phyloP scores from a whole-genome alignment of 2,888 invertebrate species.

The Camptogramma bilineatum region DNA sequence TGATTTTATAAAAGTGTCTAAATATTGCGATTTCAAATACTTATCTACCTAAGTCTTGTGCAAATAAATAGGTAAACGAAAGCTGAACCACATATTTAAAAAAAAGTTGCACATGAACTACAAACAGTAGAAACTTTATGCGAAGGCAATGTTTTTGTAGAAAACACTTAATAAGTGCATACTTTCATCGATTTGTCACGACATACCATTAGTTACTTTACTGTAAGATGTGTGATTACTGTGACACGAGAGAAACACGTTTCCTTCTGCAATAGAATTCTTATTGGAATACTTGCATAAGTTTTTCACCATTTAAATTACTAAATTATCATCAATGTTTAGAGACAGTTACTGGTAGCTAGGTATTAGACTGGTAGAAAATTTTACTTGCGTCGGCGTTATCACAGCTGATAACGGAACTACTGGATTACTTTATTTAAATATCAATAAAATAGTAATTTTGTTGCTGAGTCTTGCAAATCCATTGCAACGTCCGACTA shows the following conservation, averaged over 20 bases:
- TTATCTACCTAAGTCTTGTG: no score
- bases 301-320: constrained; percentile 17
- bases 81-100: background rate
- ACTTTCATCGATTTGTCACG: constrained; percentile 18
- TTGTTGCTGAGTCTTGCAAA: no score
- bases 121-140: background rate
- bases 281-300: background rate
- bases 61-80: background rate
- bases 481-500: no score
- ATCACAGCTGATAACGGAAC: constrained; percentile 16
- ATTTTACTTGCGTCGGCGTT: constrained; percentile 33
- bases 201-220: constrained; percentile 12
- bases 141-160: constrained; percentile 4
- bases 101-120: background rate
- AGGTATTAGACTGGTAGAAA: constrained; percentile 40
- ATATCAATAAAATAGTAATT: no score
- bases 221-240: constrained; percentile 2
- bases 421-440: background rate
- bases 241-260: background rate
- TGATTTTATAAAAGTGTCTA: no score
- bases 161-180: constrained; percentile 7
- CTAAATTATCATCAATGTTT: constrained; percentile 40
- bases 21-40: no score
- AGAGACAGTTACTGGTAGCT: constrained; percentile 11
- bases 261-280: background rate